Base-by-base conservation (phyloP, 2,888 invertebrate species). In the Alloplasta piceator region DNA sequence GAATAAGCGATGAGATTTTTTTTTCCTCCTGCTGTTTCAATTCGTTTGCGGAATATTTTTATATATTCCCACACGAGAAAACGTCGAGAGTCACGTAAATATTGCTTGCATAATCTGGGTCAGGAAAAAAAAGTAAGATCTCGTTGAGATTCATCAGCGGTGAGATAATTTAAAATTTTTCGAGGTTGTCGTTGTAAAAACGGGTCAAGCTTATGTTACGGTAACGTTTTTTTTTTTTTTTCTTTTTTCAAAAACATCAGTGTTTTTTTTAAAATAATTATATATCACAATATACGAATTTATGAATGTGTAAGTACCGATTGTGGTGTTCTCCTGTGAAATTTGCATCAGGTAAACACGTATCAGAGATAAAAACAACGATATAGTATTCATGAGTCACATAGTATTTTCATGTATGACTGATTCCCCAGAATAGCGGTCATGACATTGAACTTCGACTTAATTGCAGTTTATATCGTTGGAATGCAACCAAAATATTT, bases 41-140 rank as follows among this genome's bases (percentile, higher is more conserved):
- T 9, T 41, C n/a, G 14, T 50, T 39, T 41, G 9, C 38, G 74
- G 16, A 12, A 60, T 60, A 6, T 52, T 14, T 52, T 12, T 12
- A 52, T 50, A n/a, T 6, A 43, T 64, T 46, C 46, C 3, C 38
- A 58, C 38, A 58, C 5, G 50, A 43, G 10, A 14, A 52, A 14
- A 66, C 52, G 16, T 6, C 36, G 26, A 4, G 26, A 5, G 60
- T 14, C 52, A 16, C 16, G 38, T 7, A 12, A 63, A 63, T 52
- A 39, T 78, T 78, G 63, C 70, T 78, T 78, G 63, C 70, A 58
- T 56, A 66, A 78, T 78, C 56, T 71, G 38, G 50, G 71, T 58
- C 66, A 68, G 39, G 38, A 58, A n/a, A 46, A 63, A 63, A 41
- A 63, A 38, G 38, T 9, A 43, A 43, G 14, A 55, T 26, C 41